These are phyloP conservation scores for Scartelaos histophorus DNA, from an alignment of 2,113 vertebrate genomes.

Conservation along the genomic window DNA sequence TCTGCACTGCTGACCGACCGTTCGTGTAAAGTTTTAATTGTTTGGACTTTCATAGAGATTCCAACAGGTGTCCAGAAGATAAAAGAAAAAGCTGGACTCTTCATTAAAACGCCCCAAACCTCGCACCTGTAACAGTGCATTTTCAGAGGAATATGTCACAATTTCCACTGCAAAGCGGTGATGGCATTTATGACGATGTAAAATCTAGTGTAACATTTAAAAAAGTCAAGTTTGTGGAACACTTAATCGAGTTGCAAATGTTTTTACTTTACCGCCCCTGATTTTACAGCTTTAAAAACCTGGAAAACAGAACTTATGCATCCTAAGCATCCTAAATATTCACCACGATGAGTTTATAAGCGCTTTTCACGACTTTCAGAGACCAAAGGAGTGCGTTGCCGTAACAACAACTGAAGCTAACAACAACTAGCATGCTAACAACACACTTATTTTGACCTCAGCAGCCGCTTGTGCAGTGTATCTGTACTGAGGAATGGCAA, in stretches of 20 bases:
- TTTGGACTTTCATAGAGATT: slow-evolving; percentile 4
- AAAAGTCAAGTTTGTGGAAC: neutral
- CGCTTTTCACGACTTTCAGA: too few relatives aligned
- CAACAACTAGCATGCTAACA: too few relatives aligned
- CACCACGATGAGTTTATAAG: too few relatives aligned
- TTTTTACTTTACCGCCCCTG: too few relatives aligned
- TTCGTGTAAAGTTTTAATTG: slow-evolving; percentile 27
- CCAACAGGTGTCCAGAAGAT: slow-evolving; percentile 47
- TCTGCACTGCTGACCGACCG: slow-evolving; percentile 12
- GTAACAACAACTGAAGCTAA: too few relatives aligned
- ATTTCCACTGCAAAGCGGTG: neutral
- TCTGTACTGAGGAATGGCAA: too few relatives aligned
- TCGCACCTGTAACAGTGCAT: neutral
- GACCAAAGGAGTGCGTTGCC: too few relatives aligned
- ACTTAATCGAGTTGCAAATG: neutral
- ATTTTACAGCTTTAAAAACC: too few relatives aligned
- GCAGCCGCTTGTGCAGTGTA: too few relatives aligned
- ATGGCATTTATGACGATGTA: neutral
- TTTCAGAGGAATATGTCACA: slow-evolving; percentile 1
- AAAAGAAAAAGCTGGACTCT: neutral
- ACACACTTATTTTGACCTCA: too few relatives aligned
- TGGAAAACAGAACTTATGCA: too few relatives aligned
- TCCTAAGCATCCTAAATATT: too few relatives aligned
- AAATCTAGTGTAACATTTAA: neutral
- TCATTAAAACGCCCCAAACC: slow-evolving; percentile 5